A percentile compares a stretch with the other conserved stretches of the same genome.
Evolutionary conservation across 1,140 invertebrate species (phyloP).

Genomic region (Arctopsyche grandis): DNA sequence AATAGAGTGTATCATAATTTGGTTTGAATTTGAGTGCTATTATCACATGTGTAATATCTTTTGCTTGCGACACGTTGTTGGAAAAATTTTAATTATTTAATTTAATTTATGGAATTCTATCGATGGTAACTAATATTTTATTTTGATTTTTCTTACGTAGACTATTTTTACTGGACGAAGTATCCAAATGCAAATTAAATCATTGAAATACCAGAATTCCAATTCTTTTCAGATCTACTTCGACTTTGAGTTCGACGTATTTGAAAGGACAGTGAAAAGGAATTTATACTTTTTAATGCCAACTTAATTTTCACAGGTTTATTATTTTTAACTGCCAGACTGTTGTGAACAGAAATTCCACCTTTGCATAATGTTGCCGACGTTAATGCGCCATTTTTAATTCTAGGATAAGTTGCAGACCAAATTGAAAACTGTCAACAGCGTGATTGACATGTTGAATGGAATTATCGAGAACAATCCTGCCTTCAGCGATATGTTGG

Average conservation of each 20-base stretch:
- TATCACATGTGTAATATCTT: no score
- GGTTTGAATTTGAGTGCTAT: no score
- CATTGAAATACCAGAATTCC: conserved; percentile 12
- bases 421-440: conserved; percentile 83
- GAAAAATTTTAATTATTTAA: no score
- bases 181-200: neutral
- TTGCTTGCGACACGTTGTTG: no score
- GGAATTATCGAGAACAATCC: conserved; percentile 79
- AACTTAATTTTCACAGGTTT: conserved; percentile 44
- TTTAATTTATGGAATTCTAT: no score
- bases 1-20: no score
- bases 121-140: no score
- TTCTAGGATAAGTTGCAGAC: conserved; percentile 82
- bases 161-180: neutral
- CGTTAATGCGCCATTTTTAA: conserved; percentile 34
- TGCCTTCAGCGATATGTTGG: conserved; percentile 53
- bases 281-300: conserved; percentile 35
- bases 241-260: neutral
- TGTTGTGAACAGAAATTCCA: conserved; percentile 38
- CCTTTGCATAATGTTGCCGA: neutral
- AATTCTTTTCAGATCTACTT: conserved; percentile 40
- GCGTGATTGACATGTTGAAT: conserved; percentile 85
- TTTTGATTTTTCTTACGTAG: neutral
- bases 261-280: conserved; percentile 21
- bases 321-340: conserved; percentile 38